These are phyloP conservation scores for Cyprinus carpio DNA, from an alignment of 2,113 vertebrate species.

Conservation along the genomic window DNA sequence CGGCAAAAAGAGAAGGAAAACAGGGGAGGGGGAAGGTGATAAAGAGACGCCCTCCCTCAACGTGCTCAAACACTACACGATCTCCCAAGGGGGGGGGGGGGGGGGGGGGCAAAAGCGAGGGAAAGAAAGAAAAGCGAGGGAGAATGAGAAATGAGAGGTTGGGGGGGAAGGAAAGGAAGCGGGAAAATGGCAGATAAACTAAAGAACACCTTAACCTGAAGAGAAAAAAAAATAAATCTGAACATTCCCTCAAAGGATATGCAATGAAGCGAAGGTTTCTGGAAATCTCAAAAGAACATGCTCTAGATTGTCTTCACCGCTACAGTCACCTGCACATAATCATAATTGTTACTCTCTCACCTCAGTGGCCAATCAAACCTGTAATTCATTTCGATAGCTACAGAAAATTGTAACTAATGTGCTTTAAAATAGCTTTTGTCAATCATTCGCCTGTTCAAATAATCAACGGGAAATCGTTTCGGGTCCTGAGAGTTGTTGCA, in stretches of 20 bases:
- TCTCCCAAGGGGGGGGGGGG: conserved; percentile 23
- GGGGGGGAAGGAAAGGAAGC: background rate
- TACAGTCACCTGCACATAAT: background rate
- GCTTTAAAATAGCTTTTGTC: conserved; percentile 41
- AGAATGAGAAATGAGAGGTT: background rate
- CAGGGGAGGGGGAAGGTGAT: conserved; percentile 1
- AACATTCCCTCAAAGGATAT: background rate
- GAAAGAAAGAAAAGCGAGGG: conserved; percentile 16
- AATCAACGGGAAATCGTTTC: conserved; percentile 24
- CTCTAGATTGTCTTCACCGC: background rate
- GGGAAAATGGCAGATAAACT: background rate
- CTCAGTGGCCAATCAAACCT: background rate
- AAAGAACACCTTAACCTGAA: conserved; percentile 4
- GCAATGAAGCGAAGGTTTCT: background rate
- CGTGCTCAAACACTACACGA: conserved; percentile 13
- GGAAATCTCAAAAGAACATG: background rate
- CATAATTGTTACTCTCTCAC: conserved; percentile 1
- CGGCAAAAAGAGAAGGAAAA: conserved; percentile 8
- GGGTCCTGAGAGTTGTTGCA: conserved; percentile 55
- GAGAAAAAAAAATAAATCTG: background rate
- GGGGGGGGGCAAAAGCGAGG: conserved; percentile 23
- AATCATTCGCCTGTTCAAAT: conserved; percentile 30
- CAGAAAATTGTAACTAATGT: conserved; percentile 9
- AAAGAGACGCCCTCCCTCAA: conserved; percentile 18
- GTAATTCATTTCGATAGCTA: conserved; percentile 4